Evolutionary conservation across 2,888 invertebrate genomes (phyloP).

Genomic region (Entomobrya multifasciata): DNA sequence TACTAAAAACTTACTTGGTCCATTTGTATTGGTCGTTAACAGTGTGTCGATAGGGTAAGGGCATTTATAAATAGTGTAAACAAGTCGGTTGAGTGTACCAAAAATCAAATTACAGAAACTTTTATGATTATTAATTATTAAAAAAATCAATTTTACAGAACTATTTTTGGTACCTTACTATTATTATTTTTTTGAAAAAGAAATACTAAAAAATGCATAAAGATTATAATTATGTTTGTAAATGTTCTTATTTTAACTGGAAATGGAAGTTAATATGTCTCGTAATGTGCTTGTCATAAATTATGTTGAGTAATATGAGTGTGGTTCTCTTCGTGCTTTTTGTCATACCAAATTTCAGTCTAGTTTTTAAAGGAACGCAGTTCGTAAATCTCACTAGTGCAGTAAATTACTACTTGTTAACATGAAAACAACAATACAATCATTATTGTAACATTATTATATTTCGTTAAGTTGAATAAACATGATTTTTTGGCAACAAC

Average conservation of each 20-base stretch:
- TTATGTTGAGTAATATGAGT: neutral
- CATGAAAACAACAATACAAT: neutral
- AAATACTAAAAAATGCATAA: neutral
- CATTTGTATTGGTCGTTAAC: neutral
- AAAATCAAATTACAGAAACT: neutral
- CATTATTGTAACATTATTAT: conserved; percentile 12
- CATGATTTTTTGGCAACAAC: conserved; percentile 6
- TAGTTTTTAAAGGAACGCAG: conserved; percentile 37
- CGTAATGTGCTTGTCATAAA: conserved; percentile 16
- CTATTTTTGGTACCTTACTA: neutral
- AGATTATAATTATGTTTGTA: conserved; percentile 1
- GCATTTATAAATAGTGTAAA: neutral
- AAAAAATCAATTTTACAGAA: neutral
- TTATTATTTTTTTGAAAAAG: neutral
- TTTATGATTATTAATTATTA: neutral
- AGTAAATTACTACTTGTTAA: neutral
- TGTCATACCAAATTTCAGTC: conserved; percentile 20
- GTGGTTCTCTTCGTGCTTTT: neutral
- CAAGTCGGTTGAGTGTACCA: neutral
- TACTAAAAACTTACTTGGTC: neutral
- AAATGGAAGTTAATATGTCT: neutral
- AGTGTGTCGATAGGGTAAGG: neutral
- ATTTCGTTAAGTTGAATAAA: conserved; percentile 27
- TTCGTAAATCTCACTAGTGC: conserved; percentile 44
- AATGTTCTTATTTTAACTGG: neutral